Evolutionary conservation across 2,797 vertebrate species (phyloP).

Genomic region (Chaetophractus vellerosus): DNA sequence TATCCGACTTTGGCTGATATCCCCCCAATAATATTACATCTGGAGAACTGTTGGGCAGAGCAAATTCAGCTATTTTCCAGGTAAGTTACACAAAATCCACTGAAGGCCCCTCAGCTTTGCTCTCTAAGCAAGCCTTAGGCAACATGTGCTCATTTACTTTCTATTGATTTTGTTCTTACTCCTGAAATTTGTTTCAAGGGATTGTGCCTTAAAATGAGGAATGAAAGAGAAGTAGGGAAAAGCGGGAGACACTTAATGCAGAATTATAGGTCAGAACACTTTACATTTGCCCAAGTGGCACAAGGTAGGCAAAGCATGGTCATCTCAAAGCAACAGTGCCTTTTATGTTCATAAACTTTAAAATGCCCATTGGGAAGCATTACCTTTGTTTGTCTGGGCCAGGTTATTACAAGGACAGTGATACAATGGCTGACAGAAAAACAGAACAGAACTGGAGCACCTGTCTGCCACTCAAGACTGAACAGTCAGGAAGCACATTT

Average conservation of each 20-base stretch:
- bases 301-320: not conserved
- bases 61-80: slow-evolving; percentile 49
- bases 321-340: not conserved
- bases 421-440: not conserved
- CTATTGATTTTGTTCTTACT: slow-evolving; percentile 66
- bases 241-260: not conserved
- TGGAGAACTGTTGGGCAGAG: not conserved
- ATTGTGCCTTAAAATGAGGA: slow-evolving; percentile 15
- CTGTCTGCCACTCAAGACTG: not conserved
- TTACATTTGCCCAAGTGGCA: not conserved
- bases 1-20: not conserved
- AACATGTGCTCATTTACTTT: slow-evolving; percentile 45
- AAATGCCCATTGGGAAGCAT: not conserved
- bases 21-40: not conserved
- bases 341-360: not conserved
- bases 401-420: not conserved
- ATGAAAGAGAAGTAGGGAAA: not conserved
- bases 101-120: not conserved
- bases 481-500: not conserved
- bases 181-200: not conserved
- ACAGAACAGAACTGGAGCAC: not conserved
- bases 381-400: not conserved
- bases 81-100: slow-evolving; percentile 55
- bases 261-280: not conserved
- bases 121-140: not conserved